Conservation (phyloP, 1,140 invertebrate genomes). For the Listronotus bonariensis region DNA sequence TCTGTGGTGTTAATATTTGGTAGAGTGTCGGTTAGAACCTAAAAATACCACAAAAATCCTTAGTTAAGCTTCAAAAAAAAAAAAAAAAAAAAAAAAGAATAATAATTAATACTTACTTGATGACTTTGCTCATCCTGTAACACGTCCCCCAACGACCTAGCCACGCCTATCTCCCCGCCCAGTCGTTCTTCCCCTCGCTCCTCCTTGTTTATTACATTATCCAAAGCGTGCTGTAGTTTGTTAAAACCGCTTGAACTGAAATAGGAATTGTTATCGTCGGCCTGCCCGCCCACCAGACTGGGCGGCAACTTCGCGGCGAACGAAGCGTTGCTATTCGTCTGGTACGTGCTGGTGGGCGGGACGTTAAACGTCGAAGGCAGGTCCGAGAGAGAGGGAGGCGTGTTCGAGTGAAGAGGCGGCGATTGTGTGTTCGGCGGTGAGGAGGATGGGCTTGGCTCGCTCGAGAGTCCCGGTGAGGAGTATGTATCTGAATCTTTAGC, state of each 20-base stretch:
- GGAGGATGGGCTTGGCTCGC: conserved; percentile 27
- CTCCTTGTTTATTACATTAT: conserved; percentile 12
- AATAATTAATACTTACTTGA: conserved; percentile 3
- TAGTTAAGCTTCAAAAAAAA: too few species aligned
- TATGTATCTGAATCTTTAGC: conserved; percentile 31
- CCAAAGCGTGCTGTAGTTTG: conserved; percentile 19
- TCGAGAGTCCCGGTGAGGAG: conserved; percentile 18
- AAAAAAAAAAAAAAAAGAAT: too few species aligned
- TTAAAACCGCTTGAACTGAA: conserved; percentile 31
- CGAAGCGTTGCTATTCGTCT: not conserved
- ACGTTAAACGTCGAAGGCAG: not conserved
- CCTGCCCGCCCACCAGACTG: conserved; percentile 11
- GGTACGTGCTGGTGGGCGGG: conserved; percentile 1
- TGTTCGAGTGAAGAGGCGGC: conserved; percentile 11
- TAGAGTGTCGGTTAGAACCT: conserved; percentile 48
- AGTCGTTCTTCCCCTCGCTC: conserved; percentile 4
- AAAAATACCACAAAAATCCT: not conserved
- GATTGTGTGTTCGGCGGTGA: conserved; percentile 24
- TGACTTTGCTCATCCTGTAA: conserved; percentile 23
- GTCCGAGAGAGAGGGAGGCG: not conserved
- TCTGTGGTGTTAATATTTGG: conserved; percentile 52
- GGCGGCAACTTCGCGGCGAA: conserved; percentile 21
- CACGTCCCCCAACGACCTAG: conserved; percentile 12
- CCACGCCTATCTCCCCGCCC: conserved; percentile 2
- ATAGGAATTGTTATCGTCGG: conserved; percentile 27